These are phyloP conservation scores for Acanthisitta chloris DNA, from an alignment of 2,113 vertebrate genomes.

Conservation along the genomic window DNA sequence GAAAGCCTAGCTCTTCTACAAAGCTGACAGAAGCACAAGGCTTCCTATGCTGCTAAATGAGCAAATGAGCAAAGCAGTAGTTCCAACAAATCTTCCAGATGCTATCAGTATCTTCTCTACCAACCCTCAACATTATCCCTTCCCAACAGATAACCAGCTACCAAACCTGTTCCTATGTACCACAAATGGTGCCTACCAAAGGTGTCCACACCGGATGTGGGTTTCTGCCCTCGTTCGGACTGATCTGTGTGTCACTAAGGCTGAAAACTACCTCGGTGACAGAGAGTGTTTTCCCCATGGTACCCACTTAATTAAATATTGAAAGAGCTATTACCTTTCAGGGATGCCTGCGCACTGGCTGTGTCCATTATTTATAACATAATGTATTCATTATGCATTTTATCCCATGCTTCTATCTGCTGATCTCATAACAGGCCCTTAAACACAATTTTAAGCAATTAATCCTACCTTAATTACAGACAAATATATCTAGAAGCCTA, in stretches of 20 bases:
- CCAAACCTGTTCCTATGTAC: neutral
- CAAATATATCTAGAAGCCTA: neutral
- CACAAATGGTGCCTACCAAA: neutral
- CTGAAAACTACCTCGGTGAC: neutral
- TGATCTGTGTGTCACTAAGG: neutral
- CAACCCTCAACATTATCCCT: neutral
- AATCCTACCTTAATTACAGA: conserved; percentile 35
- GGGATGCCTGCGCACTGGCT: conserved; percentile 24
- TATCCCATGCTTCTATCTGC: conserved; percentile 3
- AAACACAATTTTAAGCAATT: conserved; percentile 25
- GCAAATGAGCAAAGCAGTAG: neutral
- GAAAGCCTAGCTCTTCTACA: neutral
- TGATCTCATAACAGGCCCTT: conserved; percentile 7
- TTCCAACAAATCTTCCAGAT: too few species aligned
- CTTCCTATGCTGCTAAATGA: neutral
- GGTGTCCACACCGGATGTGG: neutral
- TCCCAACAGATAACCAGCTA: neutral
- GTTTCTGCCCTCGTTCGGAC: neutral
- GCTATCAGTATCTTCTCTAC: neutral
- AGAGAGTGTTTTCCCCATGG: neutral
- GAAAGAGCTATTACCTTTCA: conserved; percentile 53
- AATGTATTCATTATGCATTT: conserved; percentile 12
- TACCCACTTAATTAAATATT: conserved; percentile 46
- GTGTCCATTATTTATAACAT: conserved; percentile 50
- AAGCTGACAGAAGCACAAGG: neutral